These are phyloP conservation scores for Clarias laeviceps DNA, from an alignment of 2,797 vertebrate species.

Conservation along the genomic window DNA sequence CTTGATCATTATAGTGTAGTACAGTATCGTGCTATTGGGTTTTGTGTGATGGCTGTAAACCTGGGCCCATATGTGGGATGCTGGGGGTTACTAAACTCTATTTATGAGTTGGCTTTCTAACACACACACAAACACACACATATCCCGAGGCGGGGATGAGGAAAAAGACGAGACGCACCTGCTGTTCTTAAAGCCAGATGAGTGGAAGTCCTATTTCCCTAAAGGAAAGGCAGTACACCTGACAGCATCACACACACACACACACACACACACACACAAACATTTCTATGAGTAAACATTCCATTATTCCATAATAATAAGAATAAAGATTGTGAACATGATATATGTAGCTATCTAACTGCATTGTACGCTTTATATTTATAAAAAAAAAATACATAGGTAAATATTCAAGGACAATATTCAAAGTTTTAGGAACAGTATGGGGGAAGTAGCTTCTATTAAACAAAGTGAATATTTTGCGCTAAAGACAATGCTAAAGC, in stretches of 20 bases:
- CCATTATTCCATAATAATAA: neutral
- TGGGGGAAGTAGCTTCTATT: neutral
- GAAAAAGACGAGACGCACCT: constrained; percentile 51
- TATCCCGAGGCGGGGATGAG: constrained; percentile 38
- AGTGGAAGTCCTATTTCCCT: constrained; percentile 40
- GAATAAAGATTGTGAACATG: neutral
- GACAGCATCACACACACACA: neutral
- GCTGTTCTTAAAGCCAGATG: constrained; percentile 45
- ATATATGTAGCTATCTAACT: neutral
- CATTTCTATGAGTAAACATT: neutral
- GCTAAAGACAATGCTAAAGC: neutral
- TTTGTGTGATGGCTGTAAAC: constrained; percentile 37
- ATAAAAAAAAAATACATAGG: neutral
- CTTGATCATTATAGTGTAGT: neutral
- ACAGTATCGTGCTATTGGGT: neutral
- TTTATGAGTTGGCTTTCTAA: constrained; percentile 45
- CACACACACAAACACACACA: constrained; percentile 49
- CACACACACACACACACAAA: constrained; percentile 8
- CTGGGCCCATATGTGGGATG: constrained; percentile 33
- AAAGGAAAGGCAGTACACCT: constrained; percentile 18
- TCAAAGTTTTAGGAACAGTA: neutral
- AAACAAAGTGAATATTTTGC: neutral
- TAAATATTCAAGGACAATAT: neutral
- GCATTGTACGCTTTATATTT: too few relatives aligned
- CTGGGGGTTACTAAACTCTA: constrained; percentile 46